Evolutionary conservation across 2,113 vertebrate genomes (phyloP), one percentile per base, ranked within the genome.

Genomic region (Tenebrosternarchus preto): DNA sequence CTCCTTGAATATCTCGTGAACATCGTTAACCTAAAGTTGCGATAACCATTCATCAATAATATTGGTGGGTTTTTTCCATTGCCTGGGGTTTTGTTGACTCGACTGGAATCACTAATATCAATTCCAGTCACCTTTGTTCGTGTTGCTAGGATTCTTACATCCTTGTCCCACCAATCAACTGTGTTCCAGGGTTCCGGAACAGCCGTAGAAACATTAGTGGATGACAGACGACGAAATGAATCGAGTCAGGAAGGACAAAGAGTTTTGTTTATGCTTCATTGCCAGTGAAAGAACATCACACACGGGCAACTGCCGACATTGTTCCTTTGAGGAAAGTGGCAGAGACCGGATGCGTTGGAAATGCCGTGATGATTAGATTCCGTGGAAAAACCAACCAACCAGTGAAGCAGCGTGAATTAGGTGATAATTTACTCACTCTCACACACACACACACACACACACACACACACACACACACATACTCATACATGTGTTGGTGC

Each of bases 181-280:
- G 70, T 39, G 64, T 50, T 12, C 43, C 43, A 50, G 43, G 12
- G 43, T 50, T 50, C 43, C 43, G 43, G 43, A 15, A 15, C 43
- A 50, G 12, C 19, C 17, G 25, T 27, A 19, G 22, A 57, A 64
- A 73, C 39, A 31, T 22, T 46, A 33, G 50, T 57, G 68, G 16
- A 72, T 70, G 64, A 70, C 71, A 60, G 70, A 77, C 61, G 50
- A 61, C 66, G 80, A 80, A 60, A 74, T 5, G 25, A 55, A 61
- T 61, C 4, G 33, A 64, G 29, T 60, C 68, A 70, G 15, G 70
- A 55, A 63, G 24, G 19, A 19, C 25, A 84, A 81, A 81, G 70
- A 81, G 19, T 12, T 12, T n/a, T 8, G 46, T 43, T 59, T 29
- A 70, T 33, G 27, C 2, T 72, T 72, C 77, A 61, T 8, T 16